Evolutionary conservation across 2,888 invertebrate genomes (phyloP).

Genomic region (Zeuzera pyrina): DNA sequence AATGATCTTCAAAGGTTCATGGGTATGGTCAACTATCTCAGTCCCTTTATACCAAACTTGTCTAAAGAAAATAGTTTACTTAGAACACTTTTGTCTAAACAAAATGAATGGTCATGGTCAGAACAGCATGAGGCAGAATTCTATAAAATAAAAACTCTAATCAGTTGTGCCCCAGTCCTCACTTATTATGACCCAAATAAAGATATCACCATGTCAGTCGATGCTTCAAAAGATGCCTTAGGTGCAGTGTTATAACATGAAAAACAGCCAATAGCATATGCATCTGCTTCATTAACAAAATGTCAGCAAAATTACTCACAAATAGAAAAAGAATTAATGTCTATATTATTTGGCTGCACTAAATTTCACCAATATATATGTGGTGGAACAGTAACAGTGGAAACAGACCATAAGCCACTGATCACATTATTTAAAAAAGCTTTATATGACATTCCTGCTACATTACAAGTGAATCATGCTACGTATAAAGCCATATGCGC

Average conservation of each 20-base stretch:
- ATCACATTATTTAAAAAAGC: constrained; percentile 6
- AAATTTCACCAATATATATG: constrained; percentile 11
- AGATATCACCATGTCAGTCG: constrained; percentile 9
- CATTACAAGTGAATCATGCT: constrained; percentile 7
- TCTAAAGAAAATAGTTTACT: constrained; percentile 8
- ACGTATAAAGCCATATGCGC: constrained; percentile 6
- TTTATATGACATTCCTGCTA: constrained; percentile 5
- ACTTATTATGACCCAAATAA: constrained; percentile 15
- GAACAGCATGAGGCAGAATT: constrained; percentile 17
- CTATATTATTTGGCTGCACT: constrained; percentile 16
- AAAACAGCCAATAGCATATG: constrained; percentile 16
- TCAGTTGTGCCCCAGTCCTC: constrained; percentile 14
- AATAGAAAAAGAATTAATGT: constrained; percentile 17
- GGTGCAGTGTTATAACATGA: constrained; percentile 19
- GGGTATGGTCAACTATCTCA: constrained; percentile 17
- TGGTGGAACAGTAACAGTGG: constrained; percentile 4
- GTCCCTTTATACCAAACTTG: constrained; percentile 12
- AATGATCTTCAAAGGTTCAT: constrained; percentile 17
- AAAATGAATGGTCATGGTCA: constrained; percentile 20
- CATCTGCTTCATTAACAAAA: constrained; percentile 18
- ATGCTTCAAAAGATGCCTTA: constrained; percentile 14
- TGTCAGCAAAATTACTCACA: constrained; percentile 15
- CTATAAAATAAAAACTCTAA: constrained; percentile 10
- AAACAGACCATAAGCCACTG: constrained; percentile 7
- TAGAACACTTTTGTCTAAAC: constrained; percentile 17